Base-by-base conservation (phyloP, 2,797 vertebrate genomes). In the Anguilla obscura region DNA sequence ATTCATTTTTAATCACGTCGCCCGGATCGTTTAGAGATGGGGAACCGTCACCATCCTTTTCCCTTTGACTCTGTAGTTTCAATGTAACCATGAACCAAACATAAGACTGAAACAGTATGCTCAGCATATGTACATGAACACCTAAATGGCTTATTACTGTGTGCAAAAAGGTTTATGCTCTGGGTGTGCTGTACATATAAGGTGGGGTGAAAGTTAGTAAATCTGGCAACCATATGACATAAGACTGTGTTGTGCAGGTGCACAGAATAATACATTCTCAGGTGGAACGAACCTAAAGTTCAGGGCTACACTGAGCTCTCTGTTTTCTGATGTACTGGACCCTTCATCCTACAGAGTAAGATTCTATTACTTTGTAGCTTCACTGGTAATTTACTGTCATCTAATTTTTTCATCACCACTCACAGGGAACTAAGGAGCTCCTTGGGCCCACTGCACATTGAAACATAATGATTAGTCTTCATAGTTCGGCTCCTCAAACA, bases 391-490 rank as follows among this genome's bases (percentile, higher is more conserved):
- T 82, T 82, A 21, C 45, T n/a, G 79, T 82, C 21, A 3, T 71
- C 16, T 2, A 3, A n/a, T 82, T 74, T 27, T 85, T 79, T 63
- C 83, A 27, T 36, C 3, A 14, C 52, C 84, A 33, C 56, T 52
- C 58, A 50, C n/a, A 50, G 21, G 36, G 33, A 6, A 12, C 52
- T 27, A 48, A 9, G 40, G 66, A 30, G 63, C 24, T 52, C 52
- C 33, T 30, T 52, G 40, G 33, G 30, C 71, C 71, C 83, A 12
- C 63, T 86, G 45, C 52, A 52, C 45, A 84, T 87, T 10, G 40
- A 36, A 79, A 40, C 87, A 40, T 85, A 85, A 76, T 69, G 84
- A 88, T 85, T 88, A 85, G 76, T 83, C 82, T 30, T 85, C 84
- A 56, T 76, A 66, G 69, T 85, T 79, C 76, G 14, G 33, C 52